These are phyloP conservation scores for Lamellibrachia columna DNA, from an alignment of 2,888 invertebrate species.

Conservation along the genomic window DNA sequence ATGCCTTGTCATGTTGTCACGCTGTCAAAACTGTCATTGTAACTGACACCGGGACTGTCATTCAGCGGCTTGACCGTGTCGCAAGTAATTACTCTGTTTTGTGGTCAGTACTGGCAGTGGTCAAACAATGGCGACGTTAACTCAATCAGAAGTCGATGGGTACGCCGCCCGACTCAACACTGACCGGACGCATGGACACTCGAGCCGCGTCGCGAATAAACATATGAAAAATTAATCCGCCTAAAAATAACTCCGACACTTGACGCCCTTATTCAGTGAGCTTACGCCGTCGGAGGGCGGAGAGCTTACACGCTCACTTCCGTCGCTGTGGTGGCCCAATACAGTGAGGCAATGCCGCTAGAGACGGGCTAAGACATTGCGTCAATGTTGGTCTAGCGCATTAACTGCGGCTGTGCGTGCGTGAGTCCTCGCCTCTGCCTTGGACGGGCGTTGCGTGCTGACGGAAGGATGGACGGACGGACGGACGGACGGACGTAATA, in stretches of 20 bases:
- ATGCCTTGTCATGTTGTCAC: background rate
- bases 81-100: slow-evolving; percentile 16
- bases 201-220: background rate
- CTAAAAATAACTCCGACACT: background rate
- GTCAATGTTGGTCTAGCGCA: background rate
- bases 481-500: too few relatives aligned
- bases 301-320: background rate
- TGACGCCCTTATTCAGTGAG: background rate
- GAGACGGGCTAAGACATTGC: background rate
- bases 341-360: background rate
- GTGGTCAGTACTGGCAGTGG: slow-evolving; percentile 12
- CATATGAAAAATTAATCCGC: background rate
- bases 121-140: background rate
- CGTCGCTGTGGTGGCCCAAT: background rate
- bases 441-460: background rate
- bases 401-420: background rate
- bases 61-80: background rate
- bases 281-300: background rate
- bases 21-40: background rate
- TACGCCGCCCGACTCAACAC: background rate
- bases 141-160: background rate
- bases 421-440: background rate
- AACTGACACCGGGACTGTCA: background rate
- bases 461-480: too few relatives aligned
- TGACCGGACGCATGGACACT: slow-evolving; percentile 7